Evolutionary conservation across 2,888 invertebrate genomes (phyloP), one percentile per base, ranked within the genome.

Genomic region (Athalia rosae): DNA sequence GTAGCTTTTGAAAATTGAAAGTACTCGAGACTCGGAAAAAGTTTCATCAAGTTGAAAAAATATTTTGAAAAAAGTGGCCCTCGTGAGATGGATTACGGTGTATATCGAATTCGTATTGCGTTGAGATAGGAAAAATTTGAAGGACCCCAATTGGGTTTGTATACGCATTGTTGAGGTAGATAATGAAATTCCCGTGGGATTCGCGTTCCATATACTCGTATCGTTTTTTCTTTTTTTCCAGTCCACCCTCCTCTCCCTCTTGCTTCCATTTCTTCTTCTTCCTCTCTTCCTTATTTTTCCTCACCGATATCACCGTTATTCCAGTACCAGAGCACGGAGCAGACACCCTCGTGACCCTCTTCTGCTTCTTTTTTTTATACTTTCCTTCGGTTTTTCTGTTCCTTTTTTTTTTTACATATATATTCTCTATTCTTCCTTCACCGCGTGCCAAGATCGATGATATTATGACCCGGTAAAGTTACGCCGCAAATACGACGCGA

Each of bases 171-270:
- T 56, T 71, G 71, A 58, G 71, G 71, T 58, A 45, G 58, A 71
- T 71, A 71, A 71, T 71, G 71, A 71, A 71, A 71, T 71, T 71
- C 71, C 71, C 15, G 71, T 58, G 71, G 56, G 58, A 71, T 71
- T 58, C 71, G 45, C 71, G 71, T 56, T 71, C 45, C 71, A 56
- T 50, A n/a, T 53, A 45, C 71, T 58, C 43, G 45, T 47, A 43
- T 58, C 58, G 43, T 71, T 45, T 58, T 7, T 64, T n/a, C n/a
- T 13, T 11, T 4, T 13, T 45, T 45, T 8, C 8, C 45, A 71
- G 43, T 43, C 71, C 13, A 11, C 50, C n/a, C n/a, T 67, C 15
- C 11, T 67, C 8, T 67, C 50, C 28, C 45, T 43, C 9, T 41
- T 15, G 4, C 53, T n/a, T 9, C 67, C 28, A 28, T 7, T 64